A percentile compares a stretch with the other conserved stretches of the same genome.
Evolutionary conservation across 1,140 invertebrate species (phyloP).

Genomic region (Drosophila funebris): DNA sequence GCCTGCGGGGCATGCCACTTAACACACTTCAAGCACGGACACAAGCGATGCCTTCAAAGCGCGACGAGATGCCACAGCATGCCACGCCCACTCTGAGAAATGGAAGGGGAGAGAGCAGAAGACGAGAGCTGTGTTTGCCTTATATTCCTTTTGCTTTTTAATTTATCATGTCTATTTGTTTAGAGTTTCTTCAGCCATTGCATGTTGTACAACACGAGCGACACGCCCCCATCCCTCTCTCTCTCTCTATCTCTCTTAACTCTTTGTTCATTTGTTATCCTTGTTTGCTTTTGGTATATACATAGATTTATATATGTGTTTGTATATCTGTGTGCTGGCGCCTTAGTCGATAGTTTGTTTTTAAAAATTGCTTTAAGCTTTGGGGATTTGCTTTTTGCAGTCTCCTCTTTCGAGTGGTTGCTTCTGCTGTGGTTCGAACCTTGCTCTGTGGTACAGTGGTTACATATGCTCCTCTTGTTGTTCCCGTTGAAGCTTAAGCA

Average conservation of each 20-base stretch:
- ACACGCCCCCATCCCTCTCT: neutral
- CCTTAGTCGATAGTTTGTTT: slow-evolving; percentile 60
- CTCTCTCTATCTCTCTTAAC: neutral
- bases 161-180: slow-evolving; percentile 82
- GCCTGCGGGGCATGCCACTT: slow-evolving; percentile 74
- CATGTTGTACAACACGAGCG: slow-evolving; percentile 49
- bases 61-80: slow-evolving; percentile 11
- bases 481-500: slow-evolving; percentile 45
- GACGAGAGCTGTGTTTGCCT: slow-evolving; percentile 48
- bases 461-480: neutral
- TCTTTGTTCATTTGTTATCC: slow-evolving; percentile 71
- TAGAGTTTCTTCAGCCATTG: slow-evolving; percentile 62
- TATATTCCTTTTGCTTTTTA: slow-evolving; percentile 67
- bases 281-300: slow-evolving; percentile 63
- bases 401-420: slow-evolving; percentile 31
- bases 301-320: slow-evolving; percentile 32
- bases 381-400: slow-evolving; percentile 27
- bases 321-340: slow-evolving; percentile 29
- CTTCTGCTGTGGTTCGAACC: slow-evolving; percentile 26
- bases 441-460: slow-evolving; percentile 3
- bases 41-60: slow-evolving; percentile 20
- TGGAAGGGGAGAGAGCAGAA: slow-evolving; percentile 19
- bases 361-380: slow-evolving; percentile 47
- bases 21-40: slow-evolving; percentile 62
- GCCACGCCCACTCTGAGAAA: slow-evolving; percentile 49